Evolutionary conservation across 2,888 invertebrate species (phyloP), one percentile per base, ranked within the genome.

Genomic region (Belgica antarctica): DNA sequence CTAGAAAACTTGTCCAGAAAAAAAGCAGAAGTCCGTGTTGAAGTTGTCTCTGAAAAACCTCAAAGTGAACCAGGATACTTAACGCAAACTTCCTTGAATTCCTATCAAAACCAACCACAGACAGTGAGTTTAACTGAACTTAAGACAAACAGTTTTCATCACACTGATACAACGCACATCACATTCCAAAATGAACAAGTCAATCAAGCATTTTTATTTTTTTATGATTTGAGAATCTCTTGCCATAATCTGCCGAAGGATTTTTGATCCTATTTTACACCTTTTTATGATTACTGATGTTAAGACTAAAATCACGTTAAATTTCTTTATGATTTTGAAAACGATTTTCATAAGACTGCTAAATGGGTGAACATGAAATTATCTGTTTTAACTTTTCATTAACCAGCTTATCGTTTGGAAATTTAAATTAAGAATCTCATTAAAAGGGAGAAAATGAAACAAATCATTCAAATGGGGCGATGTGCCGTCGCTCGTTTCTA

Each of bases 321-420:
- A 52, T 12, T 52, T 22, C 52, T 52, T 52, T 52, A 52, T 52
- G 52, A 17, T 52, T 52, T 17, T 52, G 22, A n/a, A 41, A 22
- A 52, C 22, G n/a, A 52, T 52, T 22, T 17, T 52, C 52, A 52
- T 52, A 52, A 52, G 52, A 52, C 52, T 52, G 52, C 52, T 22
- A 52, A 52, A 52, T 52, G 52, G 52, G 52, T 52, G 52, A 52
- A 52, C 52, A 52, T 12, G 22, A 52, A 52, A 52, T 52, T 41
- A 41, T 41, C 41, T 41, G 15, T 41, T 31, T 41, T 12, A 41
- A 12, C 41, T 12, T 41, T 41, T 52, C 52, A 22, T 52, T 52
- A 22, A 52, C 22, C 22, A 52, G 22, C 22, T 52, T 31, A 31
- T 52, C 22, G 22, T 52, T 52, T 22, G 12, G 17, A n/a, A 19